Conservation (phyloP, 2,113 vertebrate genomes). For the Cromileptes altivelis region DNA sequence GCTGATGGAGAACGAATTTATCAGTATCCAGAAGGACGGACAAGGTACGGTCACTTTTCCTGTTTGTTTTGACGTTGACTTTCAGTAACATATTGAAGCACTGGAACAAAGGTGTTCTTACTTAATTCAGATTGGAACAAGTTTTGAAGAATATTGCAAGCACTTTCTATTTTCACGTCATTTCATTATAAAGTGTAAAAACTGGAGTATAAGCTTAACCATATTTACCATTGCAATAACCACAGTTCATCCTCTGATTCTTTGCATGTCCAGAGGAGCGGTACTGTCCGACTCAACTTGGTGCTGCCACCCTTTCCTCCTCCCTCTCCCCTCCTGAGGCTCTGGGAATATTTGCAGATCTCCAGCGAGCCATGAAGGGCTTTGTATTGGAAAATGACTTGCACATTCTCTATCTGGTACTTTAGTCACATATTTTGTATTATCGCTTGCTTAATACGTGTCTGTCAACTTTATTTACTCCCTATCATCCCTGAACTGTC, state of each 20-base stretch:
- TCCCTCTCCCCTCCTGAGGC: constrained; percentile 95
- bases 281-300: constrained; percentile 93
- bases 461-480: neutral
- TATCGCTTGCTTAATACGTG: neutral
- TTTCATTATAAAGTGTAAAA: neutral
- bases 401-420: constrained; percentile 96
- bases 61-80: neutral
- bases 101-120: neutral
- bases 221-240: neutral
- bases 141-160: neutral
- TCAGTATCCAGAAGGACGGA: constrained; percentile 87
- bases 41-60: constrained; percentile 25
- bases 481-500: neutral
- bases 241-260: neutral
- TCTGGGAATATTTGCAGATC: constrained; percentile 96
- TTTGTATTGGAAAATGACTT: constrained; percentile 98
- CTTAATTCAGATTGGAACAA: neutral
- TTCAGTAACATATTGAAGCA: neutral
- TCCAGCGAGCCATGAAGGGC: constrained; percentile 97
- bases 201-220: neutral
- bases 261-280: constrained; percentile 80
- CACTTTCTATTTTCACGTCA: neutral
- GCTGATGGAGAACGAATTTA: constrained; percentile 96
- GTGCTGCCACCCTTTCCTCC: constrained; percentile 94
- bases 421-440: neutral